phyloP scores from a whole-genome alignment of 2,888 invertebrate species.

The Gortyna flavago region DNA sequence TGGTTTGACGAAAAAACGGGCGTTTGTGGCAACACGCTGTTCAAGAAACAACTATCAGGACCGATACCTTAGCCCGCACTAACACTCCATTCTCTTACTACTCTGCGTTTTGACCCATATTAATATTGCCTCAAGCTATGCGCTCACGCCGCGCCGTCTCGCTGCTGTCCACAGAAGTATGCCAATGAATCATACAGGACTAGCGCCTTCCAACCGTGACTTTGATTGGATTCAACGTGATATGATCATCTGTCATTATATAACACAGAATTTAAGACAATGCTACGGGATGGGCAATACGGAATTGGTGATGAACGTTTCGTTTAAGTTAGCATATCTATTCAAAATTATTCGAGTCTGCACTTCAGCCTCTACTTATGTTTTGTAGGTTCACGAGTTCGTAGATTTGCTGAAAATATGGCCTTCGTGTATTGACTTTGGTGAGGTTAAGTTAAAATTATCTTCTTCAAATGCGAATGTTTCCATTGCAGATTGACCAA shows the following conservation, averaged over 20 bases:
- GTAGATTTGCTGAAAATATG: neutral
- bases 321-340: too few species aligned
- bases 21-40: neutral
- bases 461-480: constrained; percentile 9
- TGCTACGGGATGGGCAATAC: neutral
- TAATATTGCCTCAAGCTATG: constrained; percentile 14
- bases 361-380: too few species aligned
- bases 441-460: neutral
- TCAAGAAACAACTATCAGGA: neutral
- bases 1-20: neutral
- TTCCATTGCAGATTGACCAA: neutral
- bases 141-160: constrained; percentile 18
- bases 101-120: neutral
- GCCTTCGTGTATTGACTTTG: neutral
- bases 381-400: neutral
- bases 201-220: constrained; percentile 39
- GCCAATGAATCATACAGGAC: constrained; percentile 43
- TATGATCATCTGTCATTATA: constrained; percentile 30
- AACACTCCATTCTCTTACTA: constrained; percentile 8
- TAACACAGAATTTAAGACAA: constrained; percentile 12
- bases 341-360: neutral
- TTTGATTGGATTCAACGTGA: constrained; percentile 6
- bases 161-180: constrained; percentile 23
- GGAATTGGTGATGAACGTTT: neutral
- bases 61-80: neutral